These are phyloP conservation scores for Yponomeuta malinellus DNA, from an alignment of 2,888 invertebrate genomes.

Conservation along the genomic window DNA sequence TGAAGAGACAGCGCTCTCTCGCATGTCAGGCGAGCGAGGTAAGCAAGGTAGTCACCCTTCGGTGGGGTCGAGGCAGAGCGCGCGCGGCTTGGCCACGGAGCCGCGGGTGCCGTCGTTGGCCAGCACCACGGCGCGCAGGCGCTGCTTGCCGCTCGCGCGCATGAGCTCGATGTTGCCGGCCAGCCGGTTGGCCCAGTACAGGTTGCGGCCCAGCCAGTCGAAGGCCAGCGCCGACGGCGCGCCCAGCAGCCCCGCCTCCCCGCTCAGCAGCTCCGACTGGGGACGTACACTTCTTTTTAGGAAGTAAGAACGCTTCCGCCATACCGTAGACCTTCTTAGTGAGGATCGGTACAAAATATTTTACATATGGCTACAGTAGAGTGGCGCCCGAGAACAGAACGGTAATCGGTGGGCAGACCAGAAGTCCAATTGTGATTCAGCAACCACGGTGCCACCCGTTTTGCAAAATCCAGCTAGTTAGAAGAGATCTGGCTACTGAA, in stretches of 20 bases:
- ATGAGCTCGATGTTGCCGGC: slow-evolving; percentile 95
- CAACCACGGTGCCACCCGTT: no score
- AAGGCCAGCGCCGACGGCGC: slow-evolving; percentile 94
- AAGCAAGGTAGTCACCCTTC: slow-evolving; percentile 79
- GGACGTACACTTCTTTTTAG: neutral
- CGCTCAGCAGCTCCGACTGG: slow-evolving; percentile 86
- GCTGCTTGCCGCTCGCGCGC: slow-evolving; percentile 87
- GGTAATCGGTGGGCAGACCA: no score
- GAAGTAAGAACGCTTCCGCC: no score
- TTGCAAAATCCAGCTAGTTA: no score
- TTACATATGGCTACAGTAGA: no score
- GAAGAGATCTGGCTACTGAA: no score
- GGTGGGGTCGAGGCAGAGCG: slow-evolving; percentile 93
- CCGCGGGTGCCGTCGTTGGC: slow-evolving; percentile 91
- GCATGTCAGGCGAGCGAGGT: no score
- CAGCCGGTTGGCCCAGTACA: slow-evolving; percentile 92
- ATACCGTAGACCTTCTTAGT: no score
- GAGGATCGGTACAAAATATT: no score
- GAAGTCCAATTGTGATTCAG: no score
- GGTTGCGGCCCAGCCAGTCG: slow-evolving; percentile 97
- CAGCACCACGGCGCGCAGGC: slow-evolving; percentile 89
- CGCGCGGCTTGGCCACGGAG: slow-evolving; percentile 91
- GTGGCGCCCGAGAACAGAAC: no score
- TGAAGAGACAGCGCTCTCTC: no score
- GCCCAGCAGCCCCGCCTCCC: slow-evolving; percentile 90